Base-by-base conservation (phyloP, 2,888 invertebrate species). In the Helicoverpa assulta region DNA sequence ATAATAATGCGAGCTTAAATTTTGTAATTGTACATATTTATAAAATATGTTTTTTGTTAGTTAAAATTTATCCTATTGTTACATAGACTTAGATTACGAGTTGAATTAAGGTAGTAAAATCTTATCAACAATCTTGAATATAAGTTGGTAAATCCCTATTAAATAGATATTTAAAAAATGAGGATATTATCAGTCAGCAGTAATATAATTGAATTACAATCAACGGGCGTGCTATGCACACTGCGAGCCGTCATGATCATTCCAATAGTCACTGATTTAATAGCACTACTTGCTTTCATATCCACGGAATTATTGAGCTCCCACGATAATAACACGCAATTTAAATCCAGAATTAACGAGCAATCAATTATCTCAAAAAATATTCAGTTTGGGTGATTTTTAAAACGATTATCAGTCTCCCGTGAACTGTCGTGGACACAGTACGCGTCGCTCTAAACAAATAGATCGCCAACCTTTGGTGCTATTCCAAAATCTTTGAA, bases 341-440 rank as follows among this genome's bases (percentile, higher is more conserved):
- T 67, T 70, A 55, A 63, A 76, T 51, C 58, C 26, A 47, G 53
- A 60, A 66, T 77, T 67, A 82, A 68, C 63, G 67, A 43, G 40
- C 78, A 59, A 83, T 77, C 70, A 78, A 66, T 78, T 64, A 69
- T 67, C 50, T 21, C 69, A 64, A 71, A 80, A 81, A 81, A 77
- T 70, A 77, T 61, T 71, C 66, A 77, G 62, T 63, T 63, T 19
- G 56, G 73, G 51, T 72, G 55, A 63, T 83, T 81, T 83, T 82
- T 84, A 71, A 83, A 81, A 73, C 70, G 73, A 78, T 81, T 64
- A 37, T 40, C 12, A 40, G 10, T 40, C 40, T 5, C 3, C 40
- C 40, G 40, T 40, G 40, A 40, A 40, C 40, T 7, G 7, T 40
- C 40, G 2, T 40, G 12, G 40, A 40, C 40, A 12, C 40, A 40